Conservation (phyloP, 2,113 vertebrate species). For the Nycticorax nycticorax region DNA sequence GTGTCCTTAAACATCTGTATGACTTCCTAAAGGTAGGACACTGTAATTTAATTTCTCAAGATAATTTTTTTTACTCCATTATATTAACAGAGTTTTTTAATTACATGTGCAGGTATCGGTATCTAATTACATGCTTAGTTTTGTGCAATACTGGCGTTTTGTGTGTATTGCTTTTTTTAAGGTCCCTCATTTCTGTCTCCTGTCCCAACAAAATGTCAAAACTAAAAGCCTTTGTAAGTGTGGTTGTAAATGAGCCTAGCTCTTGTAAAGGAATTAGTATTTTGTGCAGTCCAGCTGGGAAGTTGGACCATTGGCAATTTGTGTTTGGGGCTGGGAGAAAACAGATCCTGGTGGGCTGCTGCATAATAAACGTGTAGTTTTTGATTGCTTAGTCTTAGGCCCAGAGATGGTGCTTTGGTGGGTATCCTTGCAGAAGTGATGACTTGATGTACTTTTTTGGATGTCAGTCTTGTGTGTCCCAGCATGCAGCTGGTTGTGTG, state of each 20-base stretch:
- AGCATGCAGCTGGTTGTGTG: background rate
- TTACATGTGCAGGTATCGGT: background rate
- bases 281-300: background rate
- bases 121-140: background rate
- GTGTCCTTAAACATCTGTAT: slow-evolving; percentile 80
- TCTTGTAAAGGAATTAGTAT: background rate
- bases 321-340: background rate
- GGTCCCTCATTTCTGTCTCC: background rate
- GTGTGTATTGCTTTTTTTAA: background rate
- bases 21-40: slow-evolving; percentile 80
- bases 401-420: background rate
- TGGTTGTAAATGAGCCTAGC: background rate
- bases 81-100: background rate
- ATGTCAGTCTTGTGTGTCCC: background rate
- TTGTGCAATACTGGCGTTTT: background rate
- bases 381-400: background rate
- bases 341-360: background rate
- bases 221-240: background rate
- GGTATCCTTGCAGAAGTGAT: background rate
- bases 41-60: background rate
- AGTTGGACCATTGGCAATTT: background rate
- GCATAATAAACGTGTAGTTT: background rate
- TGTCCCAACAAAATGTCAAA: background rate
- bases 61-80: fast-evolving
- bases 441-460: background rate